phyloP scores from a whole-genome alignment of 2,888 invertebrate genomes.

The Drosophila putrida region DNA sequence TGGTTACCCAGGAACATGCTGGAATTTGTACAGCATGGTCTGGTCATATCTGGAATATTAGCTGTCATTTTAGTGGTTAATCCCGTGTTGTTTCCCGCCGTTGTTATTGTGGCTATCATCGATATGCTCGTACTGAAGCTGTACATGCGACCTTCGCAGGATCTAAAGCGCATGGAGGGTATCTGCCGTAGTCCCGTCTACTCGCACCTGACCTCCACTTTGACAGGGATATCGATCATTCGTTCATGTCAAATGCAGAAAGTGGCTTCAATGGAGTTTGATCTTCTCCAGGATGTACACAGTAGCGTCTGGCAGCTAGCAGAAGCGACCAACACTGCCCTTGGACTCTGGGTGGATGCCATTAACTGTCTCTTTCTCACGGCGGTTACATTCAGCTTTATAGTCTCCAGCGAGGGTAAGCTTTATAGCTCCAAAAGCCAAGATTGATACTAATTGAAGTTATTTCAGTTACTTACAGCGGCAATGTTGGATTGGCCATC shows the following conservation, averaged over 20 bases:
- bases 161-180: conserved; percentile 90
- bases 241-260: conserved; percentile 91
- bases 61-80: conserved; percentile 90
- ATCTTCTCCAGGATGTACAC: conserved; percentile 88
- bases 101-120: conserved; percentile 88
- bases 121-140: conserved; percentile 89
- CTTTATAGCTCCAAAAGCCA: background rate
- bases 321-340: conserved; percentile 86
- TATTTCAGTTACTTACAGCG: conserved; percentile 86
- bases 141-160: conserved; percentile 91
- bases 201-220: conserved; percentile 93
- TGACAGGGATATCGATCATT: conserved; percentile 94
- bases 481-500: conserved; percentile 90
- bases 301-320: conserved; percentile 83
- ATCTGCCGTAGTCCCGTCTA: conserved; percentile 94
- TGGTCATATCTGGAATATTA: conserved; percentile 90
- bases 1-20: conserved; percentile 86
- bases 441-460: background rate
- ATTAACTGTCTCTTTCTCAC: conserved; percentile 89
- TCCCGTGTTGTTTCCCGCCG: conserved; percentile 89
- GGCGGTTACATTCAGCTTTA: conserved; percentile 88
- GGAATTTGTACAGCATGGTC: conserved; percentile 86
- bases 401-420: conserved; percentile 87
- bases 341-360: conserved; percentile 91
- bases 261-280: conserved; percentile 91